These are phyloP conservation scores for Aphidius colemani DNA, from an alignment of 2,888 invertebrate species.

Conservation along the genomic window DNA sequence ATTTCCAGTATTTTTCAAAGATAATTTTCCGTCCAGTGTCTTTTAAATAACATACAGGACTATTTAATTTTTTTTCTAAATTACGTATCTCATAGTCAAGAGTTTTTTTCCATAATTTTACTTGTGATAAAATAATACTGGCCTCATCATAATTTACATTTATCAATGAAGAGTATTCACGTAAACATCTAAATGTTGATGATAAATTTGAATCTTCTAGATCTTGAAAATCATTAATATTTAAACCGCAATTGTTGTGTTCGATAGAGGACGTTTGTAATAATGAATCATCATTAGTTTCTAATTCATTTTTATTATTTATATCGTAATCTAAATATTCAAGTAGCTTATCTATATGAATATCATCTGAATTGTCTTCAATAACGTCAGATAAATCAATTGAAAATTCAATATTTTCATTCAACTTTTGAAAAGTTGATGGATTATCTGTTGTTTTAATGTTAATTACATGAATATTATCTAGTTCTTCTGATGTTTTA, in stretches of 20 bases:
- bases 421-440: constrained; percentile 1
- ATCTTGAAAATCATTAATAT: background rate
- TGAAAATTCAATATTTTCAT: background rate
- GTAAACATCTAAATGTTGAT: background rate
- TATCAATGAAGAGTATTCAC: background rate
- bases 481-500: constrained; percentile 16
- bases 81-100: constrained; percentile 11
- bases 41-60: background rate
- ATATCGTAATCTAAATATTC: constrained; percentile 7
- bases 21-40: background rate
- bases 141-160: background rate
- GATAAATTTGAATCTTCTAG: background rate
- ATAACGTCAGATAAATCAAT: background rate
- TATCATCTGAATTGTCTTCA: background rate
- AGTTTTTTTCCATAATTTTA: constrained; percentile 1
- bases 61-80: background rate
- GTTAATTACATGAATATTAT: background rate
- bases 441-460: background rate
- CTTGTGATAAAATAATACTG: background rate
- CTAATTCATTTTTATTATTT: background rate
- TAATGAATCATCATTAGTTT: background rate
- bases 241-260: background rate
- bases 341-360: background rate
- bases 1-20: constrained; percentile 11
- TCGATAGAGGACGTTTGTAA: background rate